Conservation (phyloP, 2,888 invertebrate species). For the Scaptodrosophila latifasciaeformis region DNA sequence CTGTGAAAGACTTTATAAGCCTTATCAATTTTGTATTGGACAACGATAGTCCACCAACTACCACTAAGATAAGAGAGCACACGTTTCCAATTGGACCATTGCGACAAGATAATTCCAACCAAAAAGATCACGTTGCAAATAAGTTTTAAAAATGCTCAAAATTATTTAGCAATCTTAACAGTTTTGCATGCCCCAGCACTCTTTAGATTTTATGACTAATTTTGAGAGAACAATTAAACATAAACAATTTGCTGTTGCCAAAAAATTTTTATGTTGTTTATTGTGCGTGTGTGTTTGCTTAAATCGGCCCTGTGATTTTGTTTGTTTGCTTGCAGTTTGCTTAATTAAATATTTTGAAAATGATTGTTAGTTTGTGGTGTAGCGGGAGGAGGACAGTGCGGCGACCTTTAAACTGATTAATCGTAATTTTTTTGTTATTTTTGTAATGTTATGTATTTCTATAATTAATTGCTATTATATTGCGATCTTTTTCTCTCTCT, state of each 20-base stretch:
- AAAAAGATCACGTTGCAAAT: background rate
- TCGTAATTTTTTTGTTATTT: constrained; percentile 25
- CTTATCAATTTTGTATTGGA: too few species aligned
- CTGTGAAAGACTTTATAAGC: too few species aligned
- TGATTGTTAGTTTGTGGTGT: background rate
- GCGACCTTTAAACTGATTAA: constrained; percentile 59
- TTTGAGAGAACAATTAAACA: too few species aligned
- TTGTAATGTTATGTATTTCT: constrained; percentile 19
- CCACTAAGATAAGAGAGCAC: too few species aligned
- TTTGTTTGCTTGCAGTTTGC: constrained; percentile 14
- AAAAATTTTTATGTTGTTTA: too few species aligned
- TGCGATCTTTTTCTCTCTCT: constrained; percentile 28
- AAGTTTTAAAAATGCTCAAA: background rate
- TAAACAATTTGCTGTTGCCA: too few species aligned
- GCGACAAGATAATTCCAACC: too few species aligned
- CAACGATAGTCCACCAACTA: too few species aligned
- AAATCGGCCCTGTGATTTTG: background rate
- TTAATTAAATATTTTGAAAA: constrained; percentile 29
- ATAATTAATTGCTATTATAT: constrained; percentile 33
- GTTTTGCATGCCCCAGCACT: background rate
- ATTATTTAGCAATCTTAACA: too few species aligned
- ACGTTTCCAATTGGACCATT: constrained; percentile 25
- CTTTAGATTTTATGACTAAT: too few species aligned
- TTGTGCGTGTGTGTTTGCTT: background rate
- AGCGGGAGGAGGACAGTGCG: background rate